These are phyloP conservation scores for Cinara cedri DNA, from an alignment of 2,888 invertebrate genomes.

Conservation along the genomic window DNA sequence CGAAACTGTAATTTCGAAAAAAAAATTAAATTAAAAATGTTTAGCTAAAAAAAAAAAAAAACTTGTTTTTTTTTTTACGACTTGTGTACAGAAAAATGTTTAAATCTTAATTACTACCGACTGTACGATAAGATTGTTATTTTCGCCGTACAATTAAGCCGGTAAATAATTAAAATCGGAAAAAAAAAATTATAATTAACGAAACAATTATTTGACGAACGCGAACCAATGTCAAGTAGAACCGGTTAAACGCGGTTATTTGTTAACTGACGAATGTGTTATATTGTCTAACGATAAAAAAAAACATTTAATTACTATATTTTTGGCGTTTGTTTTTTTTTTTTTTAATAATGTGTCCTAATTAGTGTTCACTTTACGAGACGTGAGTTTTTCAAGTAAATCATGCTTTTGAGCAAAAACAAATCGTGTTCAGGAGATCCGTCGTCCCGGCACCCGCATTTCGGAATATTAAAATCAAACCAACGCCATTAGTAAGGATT, in stretches of 20 bases:
- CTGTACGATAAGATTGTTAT: conserved; percentile 22
- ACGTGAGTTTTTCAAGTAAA: too few relatives aligned
- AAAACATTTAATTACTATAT: conserved; percentile 7
- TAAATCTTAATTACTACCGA: conserved; percentile 17
- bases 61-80: conserved; percentile 11
- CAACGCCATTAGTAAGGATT: too few relatives aligned
- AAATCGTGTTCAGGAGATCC: too few relatives aligned
- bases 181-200: conserved; percentile 20
- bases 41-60: not conserved
- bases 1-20: too few relatives aligned
- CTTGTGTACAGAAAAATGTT: conserved; percentile 17
- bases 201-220: conserved; percentile 12
- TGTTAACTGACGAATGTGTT: not conserved
- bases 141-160: conserved; percentile 3
- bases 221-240: not conserved
- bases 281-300: conserved; percentile 17
- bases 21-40: too few relatives aligned
- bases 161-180: not conserved
- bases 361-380: too few relatives aligned
- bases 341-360: too few relatives aligned
- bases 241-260: conserved; percentile 31
- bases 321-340: conserved; percentile 3
- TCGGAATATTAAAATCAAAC: too few relatives aligned
- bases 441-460: too few relatives aligned
- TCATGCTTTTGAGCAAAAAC: too few relatives aligned